A percentile compares a stretch with the other conserved stretches of the same genome.
Evolutionary conservation across 2,888 invertebrate genomes (phyloP).

Genomic region (Machimus rusticus): DNA sequence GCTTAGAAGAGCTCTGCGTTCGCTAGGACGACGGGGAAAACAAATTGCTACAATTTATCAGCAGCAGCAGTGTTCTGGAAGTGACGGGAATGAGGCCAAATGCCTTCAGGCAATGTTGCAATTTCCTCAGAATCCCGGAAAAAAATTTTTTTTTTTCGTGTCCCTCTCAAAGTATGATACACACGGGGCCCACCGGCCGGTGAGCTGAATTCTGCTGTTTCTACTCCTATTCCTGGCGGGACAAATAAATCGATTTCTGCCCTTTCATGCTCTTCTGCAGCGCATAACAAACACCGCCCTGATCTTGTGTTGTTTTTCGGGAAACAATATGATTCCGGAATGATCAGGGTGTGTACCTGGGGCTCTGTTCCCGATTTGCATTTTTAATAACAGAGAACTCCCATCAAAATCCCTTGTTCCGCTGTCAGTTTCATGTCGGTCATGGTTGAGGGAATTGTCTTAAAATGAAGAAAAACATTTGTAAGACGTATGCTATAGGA

Average conservation of each 20-base stretch:
- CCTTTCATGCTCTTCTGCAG: neutral
- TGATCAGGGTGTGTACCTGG: neutral
- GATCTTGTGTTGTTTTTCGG: neutral
- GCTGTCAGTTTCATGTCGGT: constrained; percentile 1
- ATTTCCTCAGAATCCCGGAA: neutral
- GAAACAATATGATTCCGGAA: neutral
- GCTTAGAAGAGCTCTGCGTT: neutral
- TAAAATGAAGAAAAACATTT: neutral
- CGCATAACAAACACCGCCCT: neutral
- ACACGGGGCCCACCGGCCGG: neutral
- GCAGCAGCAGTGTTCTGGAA: neutral
- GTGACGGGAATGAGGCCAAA: neutral
- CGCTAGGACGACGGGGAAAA: neutral
- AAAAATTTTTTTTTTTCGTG: neutral
- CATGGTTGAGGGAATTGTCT: neutral
- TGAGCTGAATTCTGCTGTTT: no score
- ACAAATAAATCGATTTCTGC: neutral
- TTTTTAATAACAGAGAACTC: neutral
- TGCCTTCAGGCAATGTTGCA: neutral
- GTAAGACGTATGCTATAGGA: neutral
- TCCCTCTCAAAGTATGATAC: neutral
- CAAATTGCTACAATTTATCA: neutral
- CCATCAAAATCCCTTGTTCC: neutral
- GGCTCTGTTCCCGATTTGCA: neutral
- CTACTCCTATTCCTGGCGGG: neutral